These are phyloP conservation scores for Menidia beryllina DNA, from an alignment of 2,113 vertebrate genomes.

Conservation along the genomic window DNA sequence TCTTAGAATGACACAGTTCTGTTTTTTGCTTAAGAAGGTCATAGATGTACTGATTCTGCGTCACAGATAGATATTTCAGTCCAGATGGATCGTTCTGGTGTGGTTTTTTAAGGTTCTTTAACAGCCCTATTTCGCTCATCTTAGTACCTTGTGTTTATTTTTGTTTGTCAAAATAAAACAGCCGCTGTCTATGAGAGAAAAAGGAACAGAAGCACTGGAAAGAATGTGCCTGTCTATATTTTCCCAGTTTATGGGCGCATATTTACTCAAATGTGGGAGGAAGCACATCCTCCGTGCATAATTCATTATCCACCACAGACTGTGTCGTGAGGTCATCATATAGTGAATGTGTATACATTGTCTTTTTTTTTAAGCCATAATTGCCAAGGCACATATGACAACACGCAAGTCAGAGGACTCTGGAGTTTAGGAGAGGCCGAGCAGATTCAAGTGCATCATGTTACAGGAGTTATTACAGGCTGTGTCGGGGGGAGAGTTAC, in stretches of 20 bases:
- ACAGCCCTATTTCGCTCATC: background rate
- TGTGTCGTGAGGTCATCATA: slow-evolving; percentile 25
- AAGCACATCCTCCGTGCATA: slow-evolving; percentile 22
- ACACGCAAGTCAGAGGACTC: slow-evolving; percentile 3
- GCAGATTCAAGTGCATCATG: background rate
- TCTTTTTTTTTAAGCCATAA: slow-evolving; percentile 5
- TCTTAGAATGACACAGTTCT: background rate
- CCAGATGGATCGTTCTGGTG: background rate
- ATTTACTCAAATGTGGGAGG: slow-evolving; percentile 17
- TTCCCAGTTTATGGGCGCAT: slow-evolving; percentile 12
- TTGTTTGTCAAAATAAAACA: slow-evolving; percentile 33
- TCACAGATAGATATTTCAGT: slow-evolving; percentile 16
- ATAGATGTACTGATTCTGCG: background rate
- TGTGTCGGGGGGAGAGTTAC: background rate
- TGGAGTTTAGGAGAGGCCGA: no score
- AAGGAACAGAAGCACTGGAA: slow-evolving; percentile 25
- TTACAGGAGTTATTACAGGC: background rate
- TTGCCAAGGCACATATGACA: background rate
- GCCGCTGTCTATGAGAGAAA: slow-evolving; percentile 27
- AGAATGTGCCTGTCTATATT: slow-evolving; percentile 2
- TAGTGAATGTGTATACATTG: slow-evolving; percentile 12
- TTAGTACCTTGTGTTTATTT: slow-evolving; percentile 16
- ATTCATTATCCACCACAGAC: slow-evolving; percentile 26
- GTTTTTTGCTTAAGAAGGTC: background rate
- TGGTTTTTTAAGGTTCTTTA: background rate